Conservation (phyloP, 2,888 invertebrate species). For the Nephrotoma appendiculata region DNA sequence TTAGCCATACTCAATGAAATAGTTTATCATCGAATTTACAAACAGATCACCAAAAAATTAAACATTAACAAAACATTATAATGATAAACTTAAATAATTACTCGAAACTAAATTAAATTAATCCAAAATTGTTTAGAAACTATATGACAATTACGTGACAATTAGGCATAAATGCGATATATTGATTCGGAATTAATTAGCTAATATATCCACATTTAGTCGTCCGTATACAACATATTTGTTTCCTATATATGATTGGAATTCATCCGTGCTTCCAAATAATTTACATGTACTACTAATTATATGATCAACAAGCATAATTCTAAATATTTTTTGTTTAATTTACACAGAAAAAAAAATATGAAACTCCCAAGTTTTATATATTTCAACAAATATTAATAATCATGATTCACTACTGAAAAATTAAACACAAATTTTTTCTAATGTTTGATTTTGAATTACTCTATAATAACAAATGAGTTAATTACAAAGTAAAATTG, state of each 20-base stretch:
- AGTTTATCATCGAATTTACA: neutral
- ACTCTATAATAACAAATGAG: neutral
- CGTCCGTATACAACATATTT: neutral
- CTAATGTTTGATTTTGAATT: neutral
- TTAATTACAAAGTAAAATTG: neutral
- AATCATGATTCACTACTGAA: neutral
- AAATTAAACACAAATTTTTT: neutral
- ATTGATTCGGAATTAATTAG: neutral
- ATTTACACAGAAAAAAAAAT: neutral
- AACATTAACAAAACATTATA: neutral
- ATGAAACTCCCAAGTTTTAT: neutral
- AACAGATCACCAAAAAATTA: neutral
- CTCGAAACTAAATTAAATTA: neutral
- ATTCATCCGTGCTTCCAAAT: neutral
- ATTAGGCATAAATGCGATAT: neutral
- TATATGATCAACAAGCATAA: neutral
- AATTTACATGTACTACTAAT: neutral
- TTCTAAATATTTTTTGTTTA: neutral
- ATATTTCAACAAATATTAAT: neutral
- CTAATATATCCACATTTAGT: neutral
- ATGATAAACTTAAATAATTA: neutral
- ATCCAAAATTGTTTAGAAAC: neutral
- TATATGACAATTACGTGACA: neutral
- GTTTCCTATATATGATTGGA: neutral
- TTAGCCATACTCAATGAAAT: neutral